Evolutionary conservation across 2,888 invertebrate species (phyloP), one percentile per base, ranked within the genome.

Genomic region (Leucania comma): DNA sequence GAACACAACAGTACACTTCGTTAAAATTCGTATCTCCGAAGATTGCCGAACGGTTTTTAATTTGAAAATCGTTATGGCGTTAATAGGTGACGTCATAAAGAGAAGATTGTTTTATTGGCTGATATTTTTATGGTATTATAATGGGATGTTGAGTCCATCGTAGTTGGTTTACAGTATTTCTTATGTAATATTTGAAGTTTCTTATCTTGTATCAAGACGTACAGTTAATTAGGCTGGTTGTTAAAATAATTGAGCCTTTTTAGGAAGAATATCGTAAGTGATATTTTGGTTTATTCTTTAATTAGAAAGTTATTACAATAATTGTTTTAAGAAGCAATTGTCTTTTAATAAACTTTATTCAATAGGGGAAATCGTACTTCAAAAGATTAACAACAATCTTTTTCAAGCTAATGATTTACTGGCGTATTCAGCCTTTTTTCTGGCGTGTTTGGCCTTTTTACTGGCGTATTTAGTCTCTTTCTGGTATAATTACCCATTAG

Each of bases 21-120:
- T 68, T 67, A 83, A 66, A 51, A 22, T 70, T 70, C 73, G 67
- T 68, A 64, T 72, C 51, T 51, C 61, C 72, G 68, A 73, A 63
- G 72, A 71, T 61, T 35, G 9, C 57, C 77, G 75, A 74, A 75
- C 50, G 64, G 51, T 63, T 81, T 68, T 67, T 74, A 75, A 83
- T 82, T 83, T 72, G 51, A 73, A 66, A 66, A 82, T 78, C 68
- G 73, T 83, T 78, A 78, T 60, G 48, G 75, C 51, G 68, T 79
- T 81, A 81, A 79, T 81, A 81, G 81, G 79, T 70, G 71, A 72
- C 53, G 67, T 78, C 59, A 74, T 82, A 82, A 82, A 82, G n/a
- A 1, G 38, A 58, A 70, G 68, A 81, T 74, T 73, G 72, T 83
- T 82, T 72, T 83, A 81, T 68, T 83, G 63, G 53, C 26, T 29